Base-by-base conservation (phyloP, 2,797 vertebrate species). In the Myioborus miniatus region DNA sequence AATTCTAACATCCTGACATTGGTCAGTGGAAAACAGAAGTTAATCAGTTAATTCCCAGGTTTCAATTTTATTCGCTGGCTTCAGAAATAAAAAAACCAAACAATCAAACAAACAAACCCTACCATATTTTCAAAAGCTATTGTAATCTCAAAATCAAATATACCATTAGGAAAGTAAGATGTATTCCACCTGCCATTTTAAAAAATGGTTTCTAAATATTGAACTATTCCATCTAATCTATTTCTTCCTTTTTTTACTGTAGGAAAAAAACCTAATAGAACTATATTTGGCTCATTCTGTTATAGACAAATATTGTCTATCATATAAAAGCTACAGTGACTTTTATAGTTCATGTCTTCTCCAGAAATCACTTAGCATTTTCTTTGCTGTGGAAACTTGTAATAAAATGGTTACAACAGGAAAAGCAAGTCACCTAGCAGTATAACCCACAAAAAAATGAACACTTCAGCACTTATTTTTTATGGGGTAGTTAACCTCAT, bases 391-490 rank as follows among this genome's bases (percentile, higher is more conserved):
- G 89, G 58, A 96, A 94, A 70, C 32, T 88, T 90, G 43, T 72
- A 95, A 93, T 96, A 90, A 97, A 97, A 95, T 74, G 49, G 36
- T 77, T 83, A 90, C 93, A 90, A 72, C 49, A 92, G 71, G 52
- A 95, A 94, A 94, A 92, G 20, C 47, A 93, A 95, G 89, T 69
- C 63, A 87, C 60, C 69, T 78, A 64, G 34, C 68, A 62, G 10
- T 95, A 76, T 83, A 93, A 84, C 60, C 71, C 74, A 88, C n/a
- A 84, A 95, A 87, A 87, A 97, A 97, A 97, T 88, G 94, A 96
- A 81, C 59, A 90, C 67, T 93, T 97, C 85, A 97, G 86, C 89
- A 96, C 90, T 97, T 94, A 90, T 82, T 96, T 97, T 98, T 97
- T 96, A 97, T 94, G 60, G 52, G 67, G 60, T 95, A 90, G 78